A percentile compares a stretch with the other conserved stretches of the same genome.
phyloP scores from a whole-genome alignment of 2,797 vertebrate species.

The Parauchenoglanis ngamensis region DNA sequence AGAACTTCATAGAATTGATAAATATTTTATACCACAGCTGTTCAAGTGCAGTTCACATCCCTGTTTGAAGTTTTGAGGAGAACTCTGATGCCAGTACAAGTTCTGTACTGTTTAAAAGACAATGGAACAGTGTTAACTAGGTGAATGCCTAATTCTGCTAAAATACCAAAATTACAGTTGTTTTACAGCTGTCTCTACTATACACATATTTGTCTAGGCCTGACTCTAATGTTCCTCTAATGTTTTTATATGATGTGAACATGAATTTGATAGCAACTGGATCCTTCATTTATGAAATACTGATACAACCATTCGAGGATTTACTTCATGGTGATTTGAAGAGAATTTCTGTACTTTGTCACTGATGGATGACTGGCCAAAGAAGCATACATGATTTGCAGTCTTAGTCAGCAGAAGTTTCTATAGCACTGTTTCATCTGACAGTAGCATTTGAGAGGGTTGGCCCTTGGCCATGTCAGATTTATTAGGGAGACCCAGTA shows the following conservation, averaged over 20 bases:
- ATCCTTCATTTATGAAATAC: conserved; percentile 21
- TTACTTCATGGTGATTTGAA: conserved; percentile 56
- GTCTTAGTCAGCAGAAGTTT: conserved; percentile 35
- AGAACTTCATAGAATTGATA: conserved; percentile 76
- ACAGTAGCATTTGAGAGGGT: conserved; percentile 63
- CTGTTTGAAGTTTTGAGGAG: conserved; percentile 75
- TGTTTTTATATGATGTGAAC: conserved; percentile 4
- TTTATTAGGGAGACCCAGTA: conserved; percentile 73
- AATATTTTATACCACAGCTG: conserved; percentile 81
- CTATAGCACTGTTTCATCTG: conserved; percentile 66
- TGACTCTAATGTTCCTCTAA: background rate
- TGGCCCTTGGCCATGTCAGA: conserved; percentile 66
- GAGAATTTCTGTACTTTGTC: conserved; percentile 59
- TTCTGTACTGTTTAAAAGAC: conserved; percentile 67
- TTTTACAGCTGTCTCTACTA: background rate
- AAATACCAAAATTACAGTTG: conserved; percentile 4
- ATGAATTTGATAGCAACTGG: conserved; percentile 11
- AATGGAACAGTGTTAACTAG: background rate
- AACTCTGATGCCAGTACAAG: conserved; percentile 69
- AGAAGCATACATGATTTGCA: conserved; percentile 64
- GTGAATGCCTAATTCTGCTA: background rate
- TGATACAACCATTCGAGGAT: conserved; percentile 25
- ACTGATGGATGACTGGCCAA: conserved; percentile 72
- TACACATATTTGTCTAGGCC: background rate
- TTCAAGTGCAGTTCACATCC: conserved; percentile 69